These are phyloP conservation scores for Nemapogon koenigi DNA, from an alignment of 2,888 invertebrate species.

Conservation along the genomic window DNA sequence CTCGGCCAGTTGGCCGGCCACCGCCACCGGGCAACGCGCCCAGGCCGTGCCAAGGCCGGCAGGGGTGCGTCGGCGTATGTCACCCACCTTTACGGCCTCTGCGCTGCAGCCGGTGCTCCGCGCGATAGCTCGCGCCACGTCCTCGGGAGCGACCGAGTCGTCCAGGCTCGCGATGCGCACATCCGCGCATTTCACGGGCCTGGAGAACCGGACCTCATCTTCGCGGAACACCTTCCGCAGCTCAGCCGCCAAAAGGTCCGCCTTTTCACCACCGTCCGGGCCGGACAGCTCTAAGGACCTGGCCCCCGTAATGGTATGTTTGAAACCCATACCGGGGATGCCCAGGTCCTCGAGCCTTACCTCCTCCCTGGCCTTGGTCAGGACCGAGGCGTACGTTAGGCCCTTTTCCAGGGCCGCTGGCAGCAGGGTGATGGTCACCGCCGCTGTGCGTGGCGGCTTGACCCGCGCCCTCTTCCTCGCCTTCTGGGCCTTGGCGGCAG, in stretches of 20 bases:
- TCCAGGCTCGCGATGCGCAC: slow-evolving; percentile 3
- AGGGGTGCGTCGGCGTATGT: background rate
- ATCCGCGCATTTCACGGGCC: slow-evolving; percentile 6
- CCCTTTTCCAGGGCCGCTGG: slow-evolving; percentile 13
- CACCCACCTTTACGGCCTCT: slow-evolving; percentile 1
- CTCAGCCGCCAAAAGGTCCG: slow-evolving; percentile 13
- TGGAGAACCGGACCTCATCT: background rate
- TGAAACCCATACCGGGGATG: background rate
- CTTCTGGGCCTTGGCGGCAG: no score
- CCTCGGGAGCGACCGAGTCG: slow-evolving; percentile 2
- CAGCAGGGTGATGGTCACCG: slow-evolving; percentile 14
- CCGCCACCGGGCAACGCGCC: slow-evolving; percentile 8
- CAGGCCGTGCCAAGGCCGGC: background rate
- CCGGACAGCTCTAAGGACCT: slow-evolving; percentile 13
- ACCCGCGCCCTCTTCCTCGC: no score
- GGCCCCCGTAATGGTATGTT: slow-evolving; percentile 12
- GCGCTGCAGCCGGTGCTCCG: background rate
- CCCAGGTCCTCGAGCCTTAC: slow-evolving; percentile 9
- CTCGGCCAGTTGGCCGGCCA: slow-evolving; percentile 1
- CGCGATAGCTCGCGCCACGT: slow-evolving; percentile 1
- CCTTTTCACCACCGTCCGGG: slow-evolving; percentile 5
- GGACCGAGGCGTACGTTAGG: slow-evolving; percentile 6
- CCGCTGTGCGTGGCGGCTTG: slow-evolving; percentile 10
- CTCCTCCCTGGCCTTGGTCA: slow-evolving; percentile 10
- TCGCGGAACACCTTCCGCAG: slow-evolving; percentile 8